Base-by-base conservation (phyloP, 2,113 vertebrate genomes). In the Alectura lathami region DNA sequence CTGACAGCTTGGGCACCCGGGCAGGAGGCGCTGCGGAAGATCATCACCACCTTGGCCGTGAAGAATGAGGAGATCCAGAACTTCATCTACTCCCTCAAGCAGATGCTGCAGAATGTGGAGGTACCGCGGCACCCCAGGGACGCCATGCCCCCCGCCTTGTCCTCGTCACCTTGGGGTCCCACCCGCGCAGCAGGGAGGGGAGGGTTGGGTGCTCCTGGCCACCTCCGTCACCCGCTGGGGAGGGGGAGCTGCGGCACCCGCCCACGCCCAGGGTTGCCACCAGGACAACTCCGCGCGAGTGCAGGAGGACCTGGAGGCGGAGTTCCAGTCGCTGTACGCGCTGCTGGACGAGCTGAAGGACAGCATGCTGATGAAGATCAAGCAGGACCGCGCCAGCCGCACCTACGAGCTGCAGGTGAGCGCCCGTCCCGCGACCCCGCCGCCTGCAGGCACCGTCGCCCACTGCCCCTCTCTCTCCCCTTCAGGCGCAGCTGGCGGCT, bases 21-120 rank as follows among this genome's bases (percentile, higher is more conserved):
- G 32, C 93, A 99, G 99, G 99, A 99, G 26, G 98, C 98, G 9
- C 97, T 99, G 81, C 96, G 96, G 64, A 99, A 98, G 96, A 99
- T 99, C 97, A 98, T 98, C 96, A 99, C 98, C 62, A 99, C 99
- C 0, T 84, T 99, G 95, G 98, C 99, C 11, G 93, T 98, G 95
- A 99, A 99, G 97, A 99, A 99, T 26, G 99, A 99, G 81, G 99
- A 99, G 97, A 99, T 99, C 36, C 99, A 99, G 63, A 99, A 99
- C 96, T 99, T 99, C 62, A 97, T 98, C 94, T 98, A 98, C 88
- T 97, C 97, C n/a, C 98, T 99, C 69, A 99, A 99, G 86, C 98
- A 99, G 96, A 99, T 97, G 97, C 96, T 99, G 32, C 98, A 98
- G 82, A 99, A 99, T 17, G 95, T 99, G 77, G 99, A 99, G 99